Percentiles rank a stretch among this genome's conserved stretches.
These are phyloP conservation scores for Oncorhynchus masou DNA, from an alignment of 2,113 vertebrate genomes.

Conservation along the genomic window DNA sequence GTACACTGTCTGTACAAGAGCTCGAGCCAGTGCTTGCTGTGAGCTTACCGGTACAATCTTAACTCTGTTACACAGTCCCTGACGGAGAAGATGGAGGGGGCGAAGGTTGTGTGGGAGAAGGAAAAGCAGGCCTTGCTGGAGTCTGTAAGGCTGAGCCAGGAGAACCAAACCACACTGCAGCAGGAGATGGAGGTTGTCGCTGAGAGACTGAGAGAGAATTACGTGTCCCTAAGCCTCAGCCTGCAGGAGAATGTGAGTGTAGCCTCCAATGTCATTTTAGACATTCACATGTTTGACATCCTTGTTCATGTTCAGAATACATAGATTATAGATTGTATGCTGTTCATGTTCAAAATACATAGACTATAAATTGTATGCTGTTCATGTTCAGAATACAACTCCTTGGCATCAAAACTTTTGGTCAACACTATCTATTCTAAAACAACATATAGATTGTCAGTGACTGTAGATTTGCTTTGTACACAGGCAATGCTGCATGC, in stretches of 20 bases:
- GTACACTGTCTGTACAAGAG: no score
- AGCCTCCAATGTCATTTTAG: no score
- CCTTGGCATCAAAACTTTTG: neutral
- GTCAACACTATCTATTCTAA: neutral
- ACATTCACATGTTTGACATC: neutral
- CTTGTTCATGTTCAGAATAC: neutral
- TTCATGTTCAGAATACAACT: neutral
- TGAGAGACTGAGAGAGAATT: constrained; percentile 8
- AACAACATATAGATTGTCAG: neutral
- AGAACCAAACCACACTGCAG: constrained; percentile 24
- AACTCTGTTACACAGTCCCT: neutral
- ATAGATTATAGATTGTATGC: neutral
- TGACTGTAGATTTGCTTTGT: neutral
- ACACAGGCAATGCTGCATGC: constrained; percentile 25
- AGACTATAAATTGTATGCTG: neutral
- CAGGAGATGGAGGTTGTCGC: constrained; percentile 13
- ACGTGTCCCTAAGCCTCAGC: constrained; percentile 11
- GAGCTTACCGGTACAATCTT: no score
- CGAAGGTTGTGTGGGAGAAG: neutral
- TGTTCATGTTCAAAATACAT: neutral
- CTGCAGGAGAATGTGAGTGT: constrained; percentile 35
- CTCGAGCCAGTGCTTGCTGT: no score
- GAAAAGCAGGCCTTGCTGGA: constrained; percentile 14
- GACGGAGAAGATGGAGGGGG: neutral
- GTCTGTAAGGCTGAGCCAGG: neutral